Conservation (phyloP, 1,140 invertebrate genomes). For the Leptinotarsa defecta region DNA sequence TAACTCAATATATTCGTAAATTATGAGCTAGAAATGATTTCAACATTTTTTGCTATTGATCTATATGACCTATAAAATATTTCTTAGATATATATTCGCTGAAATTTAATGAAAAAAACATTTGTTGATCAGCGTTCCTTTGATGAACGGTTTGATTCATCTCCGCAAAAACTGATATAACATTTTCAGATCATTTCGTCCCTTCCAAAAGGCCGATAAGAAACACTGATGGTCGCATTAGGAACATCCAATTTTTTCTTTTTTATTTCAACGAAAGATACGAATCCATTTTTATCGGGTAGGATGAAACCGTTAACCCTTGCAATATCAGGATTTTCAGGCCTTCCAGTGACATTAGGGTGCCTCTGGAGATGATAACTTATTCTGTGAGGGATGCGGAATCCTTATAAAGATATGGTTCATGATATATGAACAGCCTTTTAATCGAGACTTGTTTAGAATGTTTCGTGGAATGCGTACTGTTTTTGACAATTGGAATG, state of each 20-base stretch:
- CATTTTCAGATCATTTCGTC: too few species aligned
- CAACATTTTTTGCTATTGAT: too few species aligned
- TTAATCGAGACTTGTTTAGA: not conserved
- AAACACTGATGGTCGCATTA: not conserved
- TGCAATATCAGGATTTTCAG: not conserved
- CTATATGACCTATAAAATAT: too few species aligned
- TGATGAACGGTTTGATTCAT: too few species aligned
- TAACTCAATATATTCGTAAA: too few species aligned
- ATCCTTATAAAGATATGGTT: not conserved
- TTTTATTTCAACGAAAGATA: not conserved
- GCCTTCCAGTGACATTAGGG: not conserved
- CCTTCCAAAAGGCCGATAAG: too few species aligned
- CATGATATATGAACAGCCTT: not conserved
- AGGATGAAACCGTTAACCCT: slow-evolving; percentile 3
- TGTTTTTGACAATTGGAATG: too few species aligned
- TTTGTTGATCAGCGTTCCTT: too few species aligned
- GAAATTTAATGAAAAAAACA: too few species aligned
- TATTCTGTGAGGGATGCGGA: not conserved
- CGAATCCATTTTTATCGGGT: not conserved
- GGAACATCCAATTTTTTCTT: not conserved
- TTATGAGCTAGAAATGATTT: too few species aligned
- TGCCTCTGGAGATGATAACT: slow-evolving; percentile 1
- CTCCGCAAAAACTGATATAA: too few species aligned
- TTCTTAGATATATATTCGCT: too few species aligned
- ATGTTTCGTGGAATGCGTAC: not conserved